Base-by-base conservation (phyloP, 2,113 vertebrate species). In the Carassius auratus region DNA sequence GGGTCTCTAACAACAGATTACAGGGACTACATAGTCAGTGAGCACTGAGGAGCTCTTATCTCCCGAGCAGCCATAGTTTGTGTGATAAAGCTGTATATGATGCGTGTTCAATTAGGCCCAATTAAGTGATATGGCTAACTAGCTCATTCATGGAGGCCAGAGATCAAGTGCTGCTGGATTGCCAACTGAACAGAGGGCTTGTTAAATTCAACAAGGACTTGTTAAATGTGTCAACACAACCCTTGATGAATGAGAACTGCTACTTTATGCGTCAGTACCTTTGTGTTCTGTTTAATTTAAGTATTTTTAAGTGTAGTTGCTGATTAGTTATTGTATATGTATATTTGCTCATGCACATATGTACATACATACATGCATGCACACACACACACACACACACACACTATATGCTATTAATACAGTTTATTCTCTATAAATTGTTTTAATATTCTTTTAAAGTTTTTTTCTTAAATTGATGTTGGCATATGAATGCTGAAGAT, bases 71-170 rank as follows among this genome's bases (percentile, higher is more conserved):
- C 73, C 76, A 83, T 38, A 57, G 85, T 71, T 76, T 81, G 61
- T 87, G 68, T 87, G 89, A 89, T 89, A 86, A 87, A 87, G 76
- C 73, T 79, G 87, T 87, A 87, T 89, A 88, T 87, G 76, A 88
- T 76, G 76, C 59, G 66, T 76, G 64, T 88, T 88, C 87, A 86
- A 90, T 89, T 90, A 87, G 80, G 79, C 50, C 55, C 83, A 86
- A 88, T 89, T 86, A 90, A 90, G 87, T 84, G 85, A 86, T 83
- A 85, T 69, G 77, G 62, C 84, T 87, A 86, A 88, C 82, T 79
- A 88, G 76, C 52, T 83, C 77, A 83, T 74, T 84, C 57, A 81
- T 78, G 69, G 78, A 78, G 82, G 85, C 76, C 86, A 64, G 42
- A 86, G 78, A 81, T 87, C 75, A 86, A 87, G 86, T 88, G 87